A percentile compares a stretch with the other conserved stretches of the same genome.
phyloP scores from a whole-genome alignment of 2,113 vertebrate genomes.

The Numenius arquata region DNA sequence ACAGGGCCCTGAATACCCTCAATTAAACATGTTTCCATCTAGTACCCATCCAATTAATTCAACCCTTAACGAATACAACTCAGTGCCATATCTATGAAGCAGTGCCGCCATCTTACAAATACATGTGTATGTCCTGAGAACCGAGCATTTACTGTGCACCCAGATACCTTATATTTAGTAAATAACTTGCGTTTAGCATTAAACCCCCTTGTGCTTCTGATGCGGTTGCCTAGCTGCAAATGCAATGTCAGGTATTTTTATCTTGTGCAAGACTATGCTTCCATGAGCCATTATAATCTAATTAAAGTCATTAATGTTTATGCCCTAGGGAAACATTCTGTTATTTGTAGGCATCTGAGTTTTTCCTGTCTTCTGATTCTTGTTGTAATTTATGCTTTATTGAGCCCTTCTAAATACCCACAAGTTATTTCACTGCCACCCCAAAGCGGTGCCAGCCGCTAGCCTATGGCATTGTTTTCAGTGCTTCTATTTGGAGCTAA shows the following conservation, averaged over 20 bases:
- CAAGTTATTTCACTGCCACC: constrained; percentile 53
- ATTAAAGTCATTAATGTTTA: constrained; percentile 74
- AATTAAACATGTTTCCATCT: not conserved
- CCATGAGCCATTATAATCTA: constrained; percentile 68
- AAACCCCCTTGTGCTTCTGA: not conserved
- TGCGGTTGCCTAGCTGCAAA: constrained; percentile 12
- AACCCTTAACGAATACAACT: not conserved
- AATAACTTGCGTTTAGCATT: not conserved
- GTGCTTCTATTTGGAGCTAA: constrained; percentile 34
- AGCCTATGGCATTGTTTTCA: constrained; percentile 41
- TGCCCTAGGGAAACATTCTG: constrained; percentile 59
- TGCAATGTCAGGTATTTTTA: constrained; percentile 60
- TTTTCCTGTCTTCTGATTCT: constrained; percentile 41
- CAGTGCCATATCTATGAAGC: not conserved
- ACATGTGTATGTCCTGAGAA: not conserved
- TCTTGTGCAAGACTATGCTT: constrained; percentile 43
- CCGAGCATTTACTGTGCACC: not conserved
- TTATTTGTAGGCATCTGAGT: constrained; percentile 63
- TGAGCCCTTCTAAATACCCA: constrained; percentile 57
- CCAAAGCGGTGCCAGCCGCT: constrained; percentile 42
- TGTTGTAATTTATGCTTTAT: constrained; percentile 64
- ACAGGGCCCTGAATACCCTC: not conserved
- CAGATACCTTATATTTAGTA: not conserved
- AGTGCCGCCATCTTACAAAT: not conserved
- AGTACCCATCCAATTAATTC: not conserved